These are phyloP conservation scores for Zaprionus lineosus DNA, from an alignment of 2,888 invertebrate genomes.

Conservation along the genomic window DNA sequence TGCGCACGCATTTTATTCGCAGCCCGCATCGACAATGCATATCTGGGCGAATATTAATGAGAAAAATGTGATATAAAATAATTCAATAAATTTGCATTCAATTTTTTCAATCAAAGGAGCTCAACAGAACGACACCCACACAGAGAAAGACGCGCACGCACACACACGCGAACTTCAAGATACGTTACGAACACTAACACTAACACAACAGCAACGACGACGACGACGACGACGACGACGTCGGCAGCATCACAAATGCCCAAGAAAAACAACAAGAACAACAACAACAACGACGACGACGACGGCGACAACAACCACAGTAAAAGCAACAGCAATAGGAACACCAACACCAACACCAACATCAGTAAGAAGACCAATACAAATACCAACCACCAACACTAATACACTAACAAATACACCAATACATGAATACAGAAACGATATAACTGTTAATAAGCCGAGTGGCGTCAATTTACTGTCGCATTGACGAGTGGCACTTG, in stretches of 20 bases:
- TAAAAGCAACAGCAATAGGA: no score
- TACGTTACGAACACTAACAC: neutral
- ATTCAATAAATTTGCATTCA: conserved; percentile 69
- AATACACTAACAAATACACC: neutral
- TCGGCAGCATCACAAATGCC: neutral
- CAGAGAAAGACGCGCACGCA: neutral
- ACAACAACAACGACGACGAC: conserved; percentile 8
- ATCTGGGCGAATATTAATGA: conserved; percentile 59
- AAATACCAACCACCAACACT: conserved; percentile 10
- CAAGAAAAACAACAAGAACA: conserved; percentile 1
- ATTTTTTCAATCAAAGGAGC: conserved; percentile 66
- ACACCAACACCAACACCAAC: conserved; percentile 9
- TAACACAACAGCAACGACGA: conserved; percentile 5
- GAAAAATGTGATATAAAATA: conserved; percentile 64
- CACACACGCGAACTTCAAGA: neutral
- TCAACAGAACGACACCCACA: conserved; percentile 26
- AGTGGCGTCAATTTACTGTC: conserved; percentile 48
- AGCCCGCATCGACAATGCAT: conserved; percentile 36
- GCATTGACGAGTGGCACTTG: conserved; percentile 48
- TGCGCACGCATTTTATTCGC: conserved; percentile 47
- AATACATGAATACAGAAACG: conserved; percentile 5
- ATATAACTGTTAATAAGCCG: conserved; percentile 66
- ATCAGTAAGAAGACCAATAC: conserved; percentile 5
- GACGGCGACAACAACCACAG: neutral
- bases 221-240: neutral